Evolutionary conservation across 2,797 vertebrate species (phyloP).

Genomic region (Tauraco hartlaubi): DNA sequence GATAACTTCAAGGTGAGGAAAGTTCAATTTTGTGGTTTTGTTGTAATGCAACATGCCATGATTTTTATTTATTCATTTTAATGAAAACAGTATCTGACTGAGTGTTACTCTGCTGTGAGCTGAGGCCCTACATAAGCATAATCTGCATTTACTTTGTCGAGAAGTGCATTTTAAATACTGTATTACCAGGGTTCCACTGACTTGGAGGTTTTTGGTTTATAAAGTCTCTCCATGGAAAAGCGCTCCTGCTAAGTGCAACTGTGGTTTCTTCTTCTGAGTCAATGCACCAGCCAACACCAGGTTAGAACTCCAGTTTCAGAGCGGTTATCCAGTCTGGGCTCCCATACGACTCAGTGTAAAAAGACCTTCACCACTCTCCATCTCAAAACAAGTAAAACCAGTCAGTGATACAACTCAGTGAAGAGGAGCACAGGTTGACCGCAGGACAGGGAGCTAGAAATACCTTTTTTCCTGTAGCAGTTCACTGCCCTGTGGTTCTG

Average conservation of each 20-base stretch:
- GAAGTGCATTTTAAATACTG: neutral
- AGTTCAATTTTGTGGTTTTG: neutral
- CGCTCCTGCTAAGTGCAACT: neutral
- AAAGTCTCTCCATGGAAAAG: neutral
- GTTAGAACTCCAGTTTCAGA: neutral
- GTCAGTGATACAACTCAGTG: neutral
- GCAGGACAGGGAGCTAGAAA: neutral
- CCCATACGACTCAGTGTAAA: neutral
- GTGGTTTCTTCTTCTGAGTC: neutral
- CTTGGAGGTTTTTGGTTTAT: neutral
- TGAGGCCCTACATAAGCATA: neutral
- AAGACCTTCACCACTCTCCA: neutral
- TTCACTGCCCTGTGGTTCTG: neutral
- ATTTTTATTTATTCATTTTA: conserved; percentile 12
- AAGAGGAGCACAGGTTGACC: neutral
- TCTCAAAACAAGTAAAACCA: neutral
- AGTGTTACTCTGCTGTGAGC: neutral
- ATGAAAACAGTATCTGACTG: neutral
- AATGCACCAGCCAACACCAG: neutral
- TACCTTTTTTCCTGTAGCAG: neutral
- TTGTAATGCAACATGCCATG: neutral
- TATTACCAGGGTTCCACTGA: neutral
- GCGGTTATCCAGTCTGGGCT: neutral
- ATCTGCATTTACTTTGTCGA: neutral
- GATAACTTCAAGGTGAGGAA: neutral